Evolutionary conservation across 1,140 invertebrate species (phyloP), one percentile per base, ranked within the genome.

Genomic region (Megathymus violae): DNA sequence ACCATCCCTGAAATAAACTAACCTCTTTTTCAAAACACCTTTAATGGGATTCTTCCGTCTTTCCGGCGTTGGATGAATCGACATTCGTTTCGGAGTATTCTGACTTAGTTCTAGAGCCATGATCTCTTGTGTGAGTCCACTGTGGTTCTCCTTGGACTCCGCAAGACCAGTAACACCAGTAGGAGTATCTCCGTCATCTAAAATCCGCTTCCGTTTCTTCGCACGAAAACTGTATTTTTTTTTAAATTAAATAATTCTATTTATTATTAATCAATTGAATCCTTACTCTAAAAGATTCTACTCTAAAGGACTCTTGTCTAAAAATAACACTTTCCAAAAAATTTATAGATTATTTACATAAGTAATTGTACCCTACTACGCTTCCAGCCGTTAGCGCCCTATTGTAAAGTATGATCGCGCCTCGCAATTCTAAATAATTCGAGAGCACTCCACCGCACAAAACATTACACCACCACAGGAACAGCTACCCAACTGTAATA

Each of bases 51-150:
- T 93, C 52, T 92, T 91, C 5, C 91, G 80, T 74, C 92, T 91
- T 3, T 92, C 80, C 13, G 91, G 91, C 25, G 89, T 91, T 5
- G 89, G 80, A 60, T 91, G 88, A 58, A 92, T 70, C 3, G 89
- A 67, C 62, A 92, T 92, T 19, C 93, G 87, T 64, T 94, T 94
- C 0, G 93, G 93, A 5, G 93, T 94, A 14, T 91, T 89, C 50
- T 93, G 90, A 16, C 78, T 88, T 10, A 91, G 67, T 46, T 91
- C 89, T 69, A 66, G 82, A 0, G 93, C 91, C 74, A 93, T 92
- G 14, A 95, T 94, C 78, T 95, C 94, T 68, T 94, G 93, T 0
- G 94, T 95, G 0, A 95, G 82, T 0, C 94, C 94, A 38, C 94
- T 94, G 69, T 91, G 91, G 25, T 87, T 87, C 27, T 86, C 82